phyloP scores from a whole-genome alignment of 2,113 vertebrate species.

The Pungitius pungitius region DNA sequence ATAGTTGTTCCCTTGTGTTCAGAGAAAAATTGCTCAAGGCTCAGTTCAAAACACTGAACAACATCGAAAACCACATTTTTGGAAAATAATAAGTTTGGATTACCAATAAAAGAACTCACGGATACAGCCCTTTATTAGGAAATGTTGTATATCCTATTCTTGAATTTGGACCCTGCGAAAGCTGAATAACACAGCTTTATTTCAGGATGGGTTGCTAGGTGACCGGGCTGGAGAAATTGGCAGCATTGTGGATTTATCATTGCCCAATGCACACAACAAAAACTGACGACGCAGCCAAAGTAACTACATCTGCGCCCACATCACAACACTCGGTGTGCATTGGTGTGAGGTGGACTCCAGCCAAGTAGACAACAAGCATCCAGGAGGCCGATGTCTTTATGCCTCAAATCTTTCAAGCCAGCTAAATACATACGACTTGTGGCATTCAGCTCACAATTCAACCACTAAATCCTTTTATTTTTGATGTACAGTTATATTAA shows the following conservation, averaged over 20 bases:
- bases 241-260: conserved; percentile 21
- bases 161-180: background rate
- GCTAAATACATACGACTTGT: conserved; percentile 17
- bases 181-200: conserved; percentile 24
- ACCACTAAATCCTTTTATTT: conserved; percentile 19
- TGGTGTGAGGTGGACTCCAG: conserved; percentile 9
- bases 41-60: conserved; percentile 1
- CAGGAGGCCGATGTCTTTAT: conserved; percentile 36
- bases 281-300: conserved; percentile 12
- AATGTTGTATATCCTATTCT: background rate
- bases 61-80: conserved; percentile 9
- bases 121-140: background rate
- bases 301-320: conserved; percentile 39
- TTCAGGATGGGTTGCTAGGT: conserved; percentile 19
- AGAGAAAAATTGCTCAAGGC: background rate
- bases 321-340: conserved; percentile 8
- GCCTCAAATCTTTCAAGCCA: conserved; percentile 10
- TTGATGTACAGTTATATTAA: conserved; percentile 33
- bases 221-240: conserved; percentile 32
- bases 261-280: conserved; percentile 24
- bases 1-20: background rate
- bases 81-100: background rate
- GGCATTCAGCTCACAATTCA: conserved; percentile 21
- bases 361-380: conserved; percentile 10
- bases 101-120: background rate